Percentiles rank a stretch among this genome's conserved stretches.
Conservation (phyloP, 2,797 vertebrate species). For the Siniperca undulata region DNA sequence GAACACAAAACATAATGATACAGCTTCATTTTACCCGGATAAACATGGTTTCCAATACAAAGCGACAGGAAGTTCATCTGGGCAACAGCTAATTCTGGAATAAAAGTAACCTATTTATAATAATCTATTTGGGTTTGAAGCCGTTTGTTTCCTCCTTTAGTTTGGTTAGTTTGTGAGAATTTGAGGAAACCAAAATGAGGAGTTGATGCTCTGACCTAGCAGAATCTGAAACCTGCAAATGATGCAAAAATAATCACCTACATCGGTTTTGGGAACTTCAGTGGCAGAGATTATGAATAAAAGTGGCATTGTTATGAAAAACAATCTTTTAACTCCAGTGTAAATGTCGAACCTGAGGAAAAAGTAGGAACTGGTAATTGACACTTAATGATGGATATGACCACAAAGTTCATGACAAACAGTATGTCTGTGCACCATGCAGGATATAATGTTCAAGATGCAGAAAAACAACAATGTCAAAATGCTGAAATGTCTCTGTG, state of each 20-base stretch:
- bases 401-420: constrained; percentile 31
- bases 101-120: not conserved
- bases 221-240: not conserved
- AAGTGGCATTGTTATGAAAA: not conserved
- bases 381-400: constrained; percentile 38
- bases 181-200: not conserved
- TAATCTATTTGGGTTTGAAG: not conserved
- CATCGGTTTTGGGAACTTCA: not conserved
- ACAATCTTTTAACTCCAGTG: constrained; percentile 16
- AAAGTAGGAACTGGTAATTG: not conserved
- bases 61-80: not conserved
- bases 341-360: constrained; percentile 18
- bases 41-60: not conserved
- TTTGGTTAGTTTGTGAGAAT: constrained; percentile 5
- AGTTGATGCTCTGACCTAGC: not conserved
- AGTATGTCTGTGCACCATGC: constrained; percentile 41
- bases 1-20: not conserved
- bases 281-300: not conserved
- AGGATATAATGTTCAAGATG: constrained; percentile 13
- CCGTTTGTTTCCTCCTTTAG: not conserved
- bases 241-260: not conserved
- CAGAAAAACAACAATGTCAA: not conserved
- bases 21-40: not conserved
- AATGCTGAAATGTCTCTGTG: not conserved
- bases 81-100: not conserved